Evolutionary conservation across 2,888 invertebrate genomes (phyloP).

Genomic region (Andrena marginata): DNA sequence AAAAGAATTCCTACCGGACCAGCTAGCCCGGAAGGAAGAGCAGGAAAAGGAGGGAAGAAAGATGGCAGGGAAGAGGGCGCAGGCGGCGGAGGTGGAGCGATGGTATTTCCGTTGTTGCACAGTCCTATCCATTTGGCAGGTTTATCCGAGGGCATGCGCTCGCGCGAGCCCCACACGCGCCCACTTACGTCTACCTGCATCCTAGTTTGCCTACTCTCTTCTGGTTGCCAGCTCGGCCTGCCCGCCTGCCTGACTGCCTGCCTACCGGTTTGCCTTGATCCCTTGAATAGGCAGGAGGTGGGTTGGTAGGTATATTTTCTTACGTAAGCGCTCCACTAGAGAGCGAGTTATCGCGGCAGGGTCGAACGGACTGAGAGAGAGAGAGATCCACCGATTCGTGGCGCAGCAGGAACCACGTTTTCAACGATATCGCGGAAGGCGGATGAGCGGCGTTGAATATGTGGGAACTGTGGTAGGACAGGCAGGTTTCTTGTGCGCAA

Average conservation of each 20-base stretch:
- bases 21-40: not conserved
- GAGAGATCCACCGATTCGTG: constrained; percentile 10
- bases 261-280: constrained; percentile 83
- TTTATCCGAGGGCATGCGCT: constrained; percentile 71
- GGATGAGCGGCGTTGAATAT: not conserved
- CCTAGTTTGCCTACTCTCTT: constrained; percentile 54
- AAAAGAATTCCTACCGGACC: not conserved
- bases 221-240: constrained; percentile 40
- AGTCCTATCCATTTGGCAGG: constrained; percentile 66
- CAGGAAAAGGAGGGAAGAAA: constrained; percentile 26
- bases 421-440: not conserved
- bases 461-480: not conserved
- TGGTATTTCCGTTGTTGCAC: constrained; percentile 68
- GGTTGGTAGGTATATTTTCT: constrained; percentile 72
- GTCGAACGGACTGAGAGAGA: constrained; percentile 39
- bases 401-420: not conserved
- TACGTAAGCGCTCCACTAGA: constrained; percentile 77
- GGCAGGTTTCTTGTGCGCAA: not conserved
- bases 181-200: constrained; percentile 67
- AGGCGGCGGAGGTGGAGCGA: constrained; percentile 46
- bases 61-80: constrained; percentile 20
- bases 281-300: constrained; percentile 79
- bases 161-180: constrained; percentile 72
- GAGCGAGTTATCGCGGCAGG: constrained; percentile 65
- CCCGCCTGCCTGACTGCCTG: constrained; percentile 48